These are phyloP conservation scores for Pogonognathellus flavescens DNA, from an alignment of 1,140 invertebrate genomes.

Conservation along the genomic window DNA sequence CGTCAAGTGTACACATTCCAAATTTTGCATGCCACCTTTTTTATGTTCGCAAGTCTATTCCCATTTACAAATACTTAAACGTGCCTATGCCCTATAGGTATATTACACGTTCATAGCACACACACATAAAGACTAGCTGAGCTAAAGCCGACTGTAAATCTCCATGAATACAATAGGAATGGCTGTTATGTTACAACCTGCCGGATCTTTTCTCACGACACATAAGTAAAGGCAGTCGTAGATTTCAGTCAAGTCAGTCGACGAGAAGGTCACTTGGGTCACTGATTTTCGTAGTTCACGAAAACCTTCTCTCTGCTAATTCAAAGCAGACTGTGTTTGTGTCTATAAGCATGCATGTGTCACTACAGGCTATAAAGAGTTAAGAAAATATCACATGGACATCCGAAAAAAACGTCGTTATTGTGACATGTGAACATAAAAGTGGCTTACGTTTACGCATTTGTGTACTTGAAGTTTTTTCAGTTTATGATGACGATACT, in stretches of 20 bases:
- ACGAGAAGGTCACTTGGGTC: slow-evolving; percentile 32
- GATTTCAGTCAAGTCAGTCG: background rate
- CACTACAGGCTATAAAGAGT: slow-evolving; percentile 31
- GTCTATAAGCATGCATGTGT: too few relatives aligned
- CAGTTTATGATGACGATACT: background rate
- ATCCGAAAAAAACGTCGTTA: background rate
- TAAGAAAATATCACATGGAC: slow-evolving; percentile 1
- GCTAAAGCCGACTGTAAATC: slow-evolving; percentile 29
- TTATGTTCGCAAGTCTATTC: slow-evolving; percentile 20
- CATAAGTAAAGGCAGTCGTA: background rate
- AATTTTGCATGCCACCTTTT: slow-evolving; percentile 43
- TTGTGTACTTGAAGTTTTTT: background rate
- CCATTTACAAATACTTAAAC: background rate
- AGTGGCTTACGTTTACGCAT: slow-evolving; percentile 1
- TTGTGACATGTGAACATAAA: slow-evolving; percentile 22
- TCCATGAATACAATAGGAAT: slow-evolving; percentile 33
- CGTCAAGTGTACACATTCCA: slow-evolving; percentile 47
- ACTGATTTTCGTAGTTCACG: slow-evolving; percentile 7
- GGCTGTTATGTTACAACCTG: slow-evolving; percentile 2
- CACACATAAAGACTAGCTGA: background rate
- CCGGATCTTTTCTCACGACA: slow-evolving; percentile 38
- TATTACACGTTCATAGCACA: too few relatives aligned
- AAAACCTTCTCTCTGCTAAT: background rate
- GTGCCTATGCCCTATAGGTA: too few relatives aligned
- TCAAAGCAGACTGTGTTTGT: background rate